Evolutionary conservation across 2,888 invertebrate species (phyloP), one percentile per base, ranked within the genome.

Genomic region (Pachydiplax longipennis): DNA sequence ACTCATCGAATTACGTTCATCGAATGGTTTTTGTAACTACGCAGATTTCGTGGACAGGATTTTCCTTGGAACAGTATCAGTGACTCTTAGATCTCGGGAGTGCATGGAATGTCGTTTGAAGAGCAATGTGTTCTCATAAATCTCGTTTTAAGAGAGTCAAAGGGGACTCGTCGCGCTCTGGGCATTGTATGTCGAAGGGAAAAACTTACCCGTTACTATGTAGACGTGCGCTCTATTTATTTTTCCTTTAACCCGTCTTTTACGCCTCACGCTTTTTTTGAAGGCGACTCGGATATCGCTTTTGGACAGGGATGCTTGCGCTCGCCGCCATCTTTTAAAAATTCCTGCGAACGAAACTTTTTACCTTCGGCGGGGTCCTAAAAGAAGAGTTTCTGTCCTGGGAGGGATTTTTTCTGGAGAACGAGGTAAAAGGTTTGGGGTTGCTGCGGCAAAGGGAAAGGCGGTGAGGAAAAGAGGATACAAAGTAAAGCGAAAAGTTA

Each of bases 271-370:
- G 31, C 31, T 73, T 53, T 65, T 65, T 73, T 73, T 73, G 73
- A 13, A 31, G 31, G 31, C 31, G 73, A 25, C 25, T 31, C 31
- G 73, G 73, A 73, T 73, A 73, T 73, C 10, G 73, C 73, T 73
- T 73, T 31, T 73, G 53, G 73, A 73, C 65, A 25, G 65, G 25
- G n/a, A 65, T 65, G 65, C n/a, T 25, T 22, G 65, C 22, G 65
- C 44, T 65, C 65, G 65, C 65, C 73, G n/a, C 73, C 31, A 31
- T 25, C 58, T 5, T 31, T 31, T 53, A 58, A n/a, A 58, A 25
- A 65, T 37, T 65, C 35, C 37, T 61, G 87, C 61, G 87, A 58
- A 58, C 83, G 83, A 87, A 87, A 87, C 61, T 58, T 53, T 83
- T 58, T 44, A 31, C 37, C 37, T 37, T 61, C 87, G 18, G 80